A percentile compares a stretch with the other conserved stretches of the same genome.
Conservation (phyloP, 2,888 invertebrate species). For the Gymnocheta viridis region DNA sequence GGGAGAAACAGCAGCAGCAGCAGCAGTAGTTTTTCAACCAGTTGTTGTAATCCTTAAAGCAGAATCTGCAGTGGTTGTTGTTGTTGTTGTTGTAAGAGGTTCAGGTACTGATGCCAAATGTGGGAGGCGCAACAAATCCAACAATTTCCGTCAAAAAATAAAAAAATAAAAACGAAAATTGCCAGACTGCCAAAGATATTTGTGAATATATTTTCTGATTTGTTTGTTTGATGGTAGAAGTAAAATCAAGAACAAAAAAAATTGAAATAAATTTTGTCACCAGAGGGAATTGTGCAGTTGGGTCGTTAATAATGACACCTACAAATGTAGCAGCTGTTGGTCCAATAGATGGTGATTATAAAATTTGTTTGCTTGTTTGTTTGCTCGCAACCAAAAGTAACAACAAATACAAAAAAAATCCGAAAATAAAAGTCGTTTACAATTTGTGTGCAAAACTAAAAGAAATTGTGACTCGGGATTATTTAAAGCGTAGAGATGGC, state of each 20-base stretch:
- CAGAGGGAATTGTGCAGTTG: constrained; percentile 43
- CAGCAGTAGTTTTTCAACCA: neutral
- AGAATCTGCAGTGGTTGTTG: neutral
- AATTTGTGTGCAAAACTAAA: constrained; percentile 40
- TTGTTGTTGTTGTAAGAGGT: constrained; percentile 26
- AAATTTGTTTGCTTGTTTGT: constrained; percentile 25
- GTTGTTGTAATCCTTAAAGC: neutral
- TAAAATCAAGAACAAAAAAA: constrained; percentile 11
- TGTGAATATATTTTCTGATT: constrained; percentile 26
- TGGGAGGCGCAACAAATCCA: constrained; percentile 53
- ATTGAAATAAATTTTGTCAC: constrained; percentile 43
- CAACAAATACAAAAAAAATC: neutral
- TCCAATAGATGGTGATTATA: constrained; percentile 57
- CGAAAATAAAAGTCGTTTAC: constrained; percentile 18
- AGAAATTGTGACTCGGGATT: constrained; percentile 20
- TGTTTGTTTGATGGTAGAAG: constrained; percentile 20
- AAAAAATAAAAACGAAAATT: constrained; percentile 40
- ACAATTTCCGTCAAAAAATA: constrained; percentile 50
- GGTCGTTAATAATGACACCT: constrained; percentile 58
- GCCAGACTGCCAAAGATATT: constrained; percentile 42
- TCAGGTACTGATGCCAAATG: constrained; percentile 60
- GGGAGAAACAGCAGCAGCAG: constrained; percentile 13
- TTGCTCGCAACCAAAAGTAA: constrained; percentile 11
- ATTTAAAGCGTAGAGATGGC: constrained; percentile 28
- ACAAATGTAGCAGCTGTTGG: constrained; percentile 61